These are phyloP conservation scores for Ophthalmolycus amberensis DNA, from an alignment of 2,113 vertebrate genomes.

Conservation along the genomic window DNA sequence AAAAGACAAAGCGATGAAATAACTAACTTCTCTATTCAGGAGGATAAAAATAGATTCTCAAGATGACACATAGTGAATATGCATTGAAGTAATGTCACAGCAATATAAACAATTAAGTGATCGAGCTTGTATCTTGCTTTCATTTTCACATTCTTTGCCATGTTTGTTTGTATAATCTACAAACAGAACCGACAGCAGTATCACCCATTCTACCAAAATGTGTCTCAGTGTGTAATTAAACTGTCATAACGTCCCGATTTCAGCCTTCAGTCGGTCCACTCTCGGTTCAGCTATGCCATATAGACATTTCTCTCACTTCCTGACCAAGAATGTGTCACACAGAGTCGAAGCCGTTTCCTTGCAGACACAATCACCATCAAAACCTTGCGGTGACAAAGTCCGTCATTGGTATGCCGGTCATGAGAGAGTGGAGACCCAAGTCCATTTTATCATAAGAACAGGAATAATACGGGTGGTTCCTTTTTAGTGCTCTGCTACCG, in stretches of 20 bases:
- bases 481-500: slow-evolving; percentile 11
- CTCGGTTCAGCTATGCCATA: slow-evolving; percentile 5
- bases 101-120: neutral
- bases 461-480: slow-evolving; percentile 38
- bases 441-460: slow-evolving; percentile 49
- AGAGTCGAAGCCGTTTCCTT: slow-evolving; percentile 30
- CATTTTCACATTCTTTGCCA: neutral
- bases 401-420: slow-evolving; percentile 57
- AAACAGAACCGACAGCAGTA: neutral
- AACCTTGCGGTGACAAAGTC: slow-evolving; percentile 29
- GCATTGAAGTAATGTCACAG: neutral
- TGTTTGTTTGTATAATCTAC: slow-evolving; percentile 9
- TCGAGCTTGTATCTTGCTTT: slow-evolving; percentile 4
- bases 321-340: slow-evolving; percentile 41
- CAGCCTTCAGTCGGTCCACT: slow-evolving; percentile 11
- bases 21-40: neutral
- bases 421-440: slow-evolving; percentile 11
- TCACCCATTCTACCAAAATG: slow-evolving; percentile 1
- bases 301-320: slow-evolving; percentile 28
- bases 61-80: neutral
- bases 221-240: slow-evolving; percentile 10
- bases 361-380: slow-evolving; percentile 44
- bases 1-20: slow-evolving; percentile 12
- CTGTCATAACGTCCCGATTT: slow-evolving; percentile 8
- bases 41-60: neutral